These are phyloP conservation scores for Spisula subtruncata DNA, from an alignment of 2,888 invertebrate species.

Conservation along the genomic window DNA sequence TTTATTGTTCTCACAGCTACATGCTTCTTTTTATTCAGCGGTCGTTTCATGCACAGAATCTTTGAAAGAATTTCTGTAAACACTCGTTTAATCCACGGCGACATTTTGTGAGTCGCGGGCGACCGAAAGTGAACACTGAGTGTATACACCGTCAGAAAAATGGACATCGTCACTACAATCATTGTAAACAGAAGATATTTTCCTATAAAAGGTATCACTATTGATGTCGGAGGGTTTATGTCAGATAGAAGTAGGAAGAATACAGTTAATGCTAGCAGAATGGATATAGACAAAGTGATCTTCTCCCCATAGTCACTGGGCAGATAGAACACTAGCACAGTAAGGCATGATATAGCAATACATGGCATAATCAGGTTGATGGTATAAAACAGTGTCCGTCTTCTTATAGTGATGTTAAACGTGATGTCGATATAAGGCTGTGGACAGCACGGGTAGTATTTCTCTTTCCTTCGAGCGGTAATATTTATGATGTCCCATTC, in stretches of 20 bases:
- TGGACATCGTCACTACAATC: slow-evolving; percentile 97
- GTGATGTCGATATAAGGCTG: slow-evolving; percentile 88
- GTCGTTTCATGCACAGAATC: slow-evolving; percentile 96
- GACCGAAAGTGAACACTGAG: slow-evolving; percentile 98
- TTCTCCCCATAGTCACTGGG: slow-evolving; percentile 99
- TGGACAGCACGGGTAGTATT: slow-evolving; percentile 89
- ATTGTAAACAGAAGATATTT: slow-evolving; percentile 98
- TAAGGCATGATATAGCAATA: slow-evolving; percentile 97
- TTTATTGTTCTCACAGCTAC: slow-evolving; percentile 79
- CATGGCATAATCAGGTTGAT: slow-evolving; percentile 98
- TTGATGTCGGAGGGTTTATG: slow-evolving; percentile 98
- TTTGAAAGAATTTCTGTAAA: slow-evolving; percentile 97
- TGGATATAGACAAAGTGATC: slow-evolving; percentile 97
- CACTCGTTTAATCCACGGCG: slow-evolving; percentile 97
- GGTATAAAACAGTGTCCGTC: slow-evolving; percentile 95
- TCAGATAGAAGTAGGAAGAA: slow-evolving; percentile 99
- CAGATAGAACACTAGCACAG: slow-evolving; percentile 97
- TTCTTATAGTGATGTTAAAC: slow-evolving; percentile 86
- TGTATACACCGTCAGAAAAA: slow-evolving; percentile 98
- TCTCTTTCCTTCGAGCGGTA: slow-evolving; percentile 87
- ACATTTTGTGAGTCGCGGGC: slow-evolving; percentile 98
- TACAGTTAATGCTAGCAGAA: slow-evolving; percentile 99
- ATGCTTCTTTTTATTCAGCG: slow-evolving; percentile 86
- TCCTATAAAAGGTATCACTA: slow-evolving; percentile 98
- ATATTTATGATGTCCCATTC: slow-evolving; percentile 90